These are phyloP conservation scores for Columba livia DNA, from an alignment of 2,113 vertebrate species.

Conservation along the genomic window DNA sequence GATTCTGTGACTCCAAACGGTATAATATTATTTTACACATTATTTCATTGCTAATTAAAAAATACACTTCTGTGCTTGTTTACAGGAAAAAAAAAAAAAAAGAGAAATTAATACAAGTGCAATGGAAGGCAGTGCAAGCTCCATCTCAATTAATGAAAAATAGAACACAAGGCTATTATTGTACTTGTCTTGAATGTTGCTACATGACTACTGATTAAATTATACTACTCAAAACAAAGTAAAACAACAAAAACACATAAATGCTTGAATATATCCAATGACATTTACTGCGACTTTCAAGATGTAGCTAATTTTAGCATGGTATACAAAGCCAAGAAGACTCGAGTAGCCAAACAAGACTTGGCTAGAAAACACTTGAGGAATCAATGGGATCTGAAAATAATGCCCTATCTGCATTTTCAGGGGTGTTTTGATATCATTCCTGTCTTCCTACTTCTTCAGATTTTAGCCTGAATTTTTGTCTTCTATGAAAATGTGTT, in stretches of 20 bases:
- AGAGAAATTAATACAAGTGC: conserved; percentile 8
- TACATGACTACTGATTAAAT: conserved; percentile 43
- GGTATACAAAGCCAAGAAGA: not conserved
- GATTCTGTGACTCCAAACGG: too few relatives aligned
- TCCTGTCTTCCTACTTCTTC: not conserved
- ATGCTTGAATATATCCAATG: conserved; percentile 21
- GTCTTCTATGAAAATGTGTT: not conserved
- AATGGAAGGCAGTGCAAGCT: conserved; percentile 5
- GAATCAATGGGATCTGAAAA: not conserved
- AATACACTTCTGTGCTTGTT: conserved; percentile 58
- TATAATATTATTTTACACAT: not conserved
- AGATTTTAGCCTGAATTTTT: not conserved
- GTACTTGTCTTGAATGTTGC: conserved; percentile 17
- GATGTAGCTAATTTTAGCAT: conserved; percentile 31
- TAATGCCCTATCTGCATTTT: not conserved
- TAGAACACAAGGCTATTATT: conserved; percentile 11
- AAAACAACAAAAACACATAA: conserved; percentile 45
- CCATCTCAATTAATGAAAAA: conserved; percentile 63
- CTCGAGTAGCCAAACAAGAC: not conserved
- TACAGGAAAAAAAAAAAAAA: not conserved
- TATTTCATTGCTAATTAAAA: conserved; percentile 68
- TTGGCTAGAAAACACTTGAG: not conserved
- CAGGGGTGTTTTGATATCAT: not conserved
- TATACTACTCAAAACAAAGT: conserved; percentile 45
- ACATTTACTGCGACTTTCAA: conserved; percentile 31